These are phyloP conservation scores for Apeltes quadracus DNA, from an alignment of 2,113 vertebrate species.

Conservation along the genomic window DNA sequence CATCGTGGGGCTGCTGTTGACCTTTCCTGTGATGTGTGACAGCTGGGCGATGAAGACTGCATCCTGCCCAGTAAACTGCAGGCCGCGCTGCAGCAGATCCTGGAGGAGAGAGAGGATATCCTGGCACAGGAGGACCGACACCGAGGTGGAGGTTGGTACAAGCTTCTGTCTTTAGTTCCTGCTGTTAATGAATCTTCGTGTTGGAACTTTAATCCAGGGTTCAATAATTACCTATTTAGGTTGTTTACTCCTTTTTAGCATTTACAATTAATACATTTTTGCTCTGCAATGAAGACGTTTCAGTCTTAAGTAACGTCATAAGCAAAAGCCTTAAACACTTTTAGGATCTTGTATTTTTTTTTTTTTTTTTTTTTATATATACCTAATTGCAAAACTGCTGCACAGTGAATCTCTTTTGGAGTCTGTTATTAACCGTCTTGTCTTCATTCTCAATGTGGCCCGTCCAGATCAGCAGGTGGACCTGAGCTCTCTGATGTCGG, in stretches of 20 bases:
- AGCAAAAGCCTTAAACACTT: neutral
- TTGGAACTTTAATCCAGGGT: neutral
- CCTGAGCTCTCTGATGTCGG: slow-evolving; percentile 87
- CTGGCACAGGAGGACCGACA: slow-evolving; percentile 79
- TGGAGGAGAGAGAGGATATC: slow-evolving; percentile 90
- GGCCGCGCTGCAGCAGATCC: slow-evolving; percentile 90
- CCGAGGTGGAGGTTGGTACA: slow-evolving; percentile 79
- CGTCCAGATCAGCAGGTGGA: slow-evolving; percentile 63
- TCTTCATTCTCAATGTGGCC: neutral
- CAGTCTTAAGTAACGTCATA: neutral
- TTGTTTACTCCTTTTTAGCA: neutral
- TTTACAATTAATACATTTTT: neutral
- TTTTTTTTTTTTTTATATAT: neutral
- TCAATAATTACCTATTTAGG: neutral
- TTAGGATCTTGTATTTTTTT: neutral
- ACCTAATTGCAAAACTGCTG: neutral
- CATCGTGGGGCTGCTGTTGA: slow-evolving; percentile 10
- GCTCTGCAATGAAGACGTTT: neutral
- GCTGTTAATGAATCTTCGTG: neutral
- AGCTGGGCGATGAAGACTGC: slow-evolving; percentile 94
- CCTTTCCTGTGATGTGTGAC: slow-evolving; percentile 27
- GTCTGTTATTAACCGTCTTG: neutral
- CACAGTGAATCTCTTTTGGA: neutral
- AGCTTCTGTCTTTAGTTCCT: neutral
- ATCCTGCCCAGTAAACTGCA: slow-evolving; percentile 96